These are phyloP conservation scores for Elephas maximus DNA, from an alignment of 2,113 vertebrate genomes.

Conservation along the genomic window DNA sequence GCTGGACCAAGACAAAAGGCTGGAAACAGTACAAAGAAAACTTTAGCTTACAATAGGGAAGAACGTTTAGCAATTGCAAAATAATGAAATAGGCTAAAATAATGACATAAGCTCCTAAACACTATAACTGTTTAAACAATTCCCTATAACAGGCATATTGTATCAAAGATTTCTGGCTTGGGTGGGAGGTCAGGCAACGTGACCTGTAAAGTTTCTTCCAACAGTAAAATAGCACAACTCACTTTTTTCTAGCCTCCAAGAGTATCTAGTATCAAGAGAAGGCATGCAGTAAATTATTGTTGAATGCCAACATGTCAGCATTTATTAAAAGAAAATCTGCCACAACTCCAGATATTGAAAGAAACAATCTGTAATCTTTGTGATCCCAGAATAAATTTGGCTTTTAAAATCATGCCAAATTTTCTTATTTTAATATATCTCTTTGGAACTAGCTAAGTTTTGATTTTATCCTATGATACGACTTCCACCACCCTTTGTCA, in stretches of 20 bases:
- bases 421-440: conserved; percentile 16
- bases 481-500: neutral
- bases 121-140: neutral
- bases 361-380: conserved; percentile 19
- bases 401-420: neutral
- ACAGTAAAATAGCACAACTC: neutral
- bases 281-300: neutral
- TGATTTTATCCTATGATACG: neutral
- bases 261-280: neutral
- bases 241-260: neutral
- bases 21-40: neutral
- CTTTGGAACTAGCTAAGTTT: neutral
- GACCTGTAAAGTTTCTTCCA: neutral
- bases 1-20: neutral
- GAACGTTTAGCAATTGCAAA: neutral
- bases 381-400: conserved; percentile 38
- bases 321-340: neutral
- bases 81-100: neutral
- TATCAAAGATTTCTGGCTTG: neutral
- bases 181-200: neutral
- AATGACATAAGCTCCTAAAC: neutral
- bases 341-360: neutral
- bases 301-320: neutral
- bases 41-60: neutral
- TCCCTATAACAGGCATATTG: neutral